Evolutionary conservation across 2,797 vertebrate species (phyloP), one percentile per base, ranked within the genome.

Genomic region (Spea hammondii): DNA sequence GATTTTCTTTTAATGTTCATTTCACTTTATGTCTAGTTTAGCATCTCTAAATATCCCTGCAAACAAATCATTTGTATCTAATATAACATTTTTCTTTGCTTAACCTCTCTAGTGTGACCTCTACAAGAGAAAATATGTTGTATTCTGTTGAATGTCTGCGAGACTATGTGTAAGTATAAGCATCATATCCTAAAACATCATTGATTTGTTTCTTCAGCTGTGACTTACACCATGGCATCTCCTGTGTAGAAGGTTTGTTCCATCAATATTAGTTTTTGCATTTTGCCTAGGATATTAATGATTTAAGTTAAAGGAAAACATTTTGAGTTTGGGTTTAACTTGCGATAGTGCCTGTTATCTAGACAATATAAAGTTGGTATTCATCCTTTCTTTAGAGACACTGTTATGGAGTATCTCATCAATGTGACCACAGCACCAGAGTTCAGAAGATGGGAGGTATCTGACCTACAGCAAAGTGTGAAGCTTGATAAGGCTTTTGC

Each of bases 111-210:
- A 99, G 98, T 1, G 97, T 97, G 76, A 91, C 93, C 2, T 93
- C 95, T 60, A 93, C 95, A 64, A 93, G 96, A 76, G 97, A 99
- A 84, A 94, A 92, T 68, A 95, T 98, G 91, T 85, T 90, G 60
- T 99, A 98, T 86, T 92, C 91, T 0, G 92, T 98, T 9, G 93
- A 98, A 80, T 98, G 98, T 85, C 86, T 97, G 85, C 92, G 97
- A 83, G 93, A 97, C 83, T 89, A 98, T 12, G 84, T 99, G 98
- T 99, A 85, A 94, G 96, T 93, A 81, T 83, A 74, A 46, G 53
- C 1, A 13, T 0, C 11, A 5, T 72, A 8, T 44, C n/a, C 14
- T 45, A n/a, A 6, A 54, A 11, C 0, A 46, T 44, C 46, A 8
- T 7, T 4, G 13, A 13, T 53, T 49, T 54, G 5, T 4, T 12